phyloP scores from a whole-genome alignment of 2,888 invertebrate species.

The Stratiomys singularior region DNA sequence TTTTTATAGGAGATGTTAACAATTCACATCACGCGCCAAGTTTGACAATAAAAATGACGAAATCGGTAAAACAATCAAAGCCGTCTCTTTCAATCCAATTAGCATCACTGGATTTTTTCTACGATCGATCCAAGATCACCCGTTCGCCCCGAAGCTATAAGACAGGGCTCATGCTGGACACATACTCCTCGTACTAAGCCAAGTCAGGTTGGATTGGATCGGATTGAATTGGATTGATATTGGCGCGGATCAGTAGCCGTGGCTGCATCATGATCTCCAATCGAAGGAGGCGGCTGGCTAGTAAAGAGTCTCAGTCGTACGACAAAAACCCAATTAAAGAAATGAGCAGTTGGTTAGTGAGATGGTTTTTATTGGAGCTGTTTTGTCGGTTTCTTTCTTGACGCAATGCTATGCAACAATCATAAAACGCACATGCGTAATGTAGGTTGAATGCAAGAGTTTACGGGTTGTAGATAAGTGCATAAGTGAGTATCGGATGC shows the following conservation, averaged over 20 bases:
- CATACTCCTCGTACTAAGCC: too few species aligned
- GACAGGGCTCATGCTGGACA: too few species aligned
- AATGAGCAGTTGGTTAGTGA: conserved; percentile 49
- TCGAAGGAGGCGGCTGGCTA: not conserved
- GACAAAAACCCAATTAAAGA: conserved; percentile 52
- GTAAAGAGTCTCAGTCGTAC: not conserved
- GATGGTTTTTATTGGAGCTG: conserved; percentile 46
- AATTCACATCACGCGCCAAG: conserved; percentile 55
- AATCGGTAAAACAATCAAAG: conserved; percentile 54
- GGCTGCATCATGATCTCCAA: not conserved
- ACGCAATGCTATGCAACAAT: conserved; percentile 32
- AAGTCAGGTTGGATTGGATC: not conserved
- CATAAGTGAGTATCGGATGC: not conserved
- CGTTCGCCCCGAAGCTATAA: not conserved
- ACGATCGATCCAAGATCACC: conserved; percentile 14
- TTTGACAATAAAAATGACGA: conserved; percentile 56
- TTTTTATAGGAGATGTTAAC: conserved; percentile 44
- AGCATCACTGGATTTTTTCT: conserved; percentile 51
- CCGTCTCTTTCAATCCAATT: conserved; percentile 54
- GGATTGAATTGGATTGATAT: not conserved
- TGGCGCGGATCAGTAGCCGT: not conserved
- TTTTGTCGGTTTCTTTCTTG: conserved; percentile 36
- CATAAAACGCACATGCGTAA: conserved; percentile 35
- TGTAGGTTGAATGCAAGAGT: conserved; percentile 1
- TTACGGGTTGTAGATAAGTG: not conserved